Conservation (phyloP, 1,140 invertebrate species). For the Lutraria rhynchaena region DNA sequence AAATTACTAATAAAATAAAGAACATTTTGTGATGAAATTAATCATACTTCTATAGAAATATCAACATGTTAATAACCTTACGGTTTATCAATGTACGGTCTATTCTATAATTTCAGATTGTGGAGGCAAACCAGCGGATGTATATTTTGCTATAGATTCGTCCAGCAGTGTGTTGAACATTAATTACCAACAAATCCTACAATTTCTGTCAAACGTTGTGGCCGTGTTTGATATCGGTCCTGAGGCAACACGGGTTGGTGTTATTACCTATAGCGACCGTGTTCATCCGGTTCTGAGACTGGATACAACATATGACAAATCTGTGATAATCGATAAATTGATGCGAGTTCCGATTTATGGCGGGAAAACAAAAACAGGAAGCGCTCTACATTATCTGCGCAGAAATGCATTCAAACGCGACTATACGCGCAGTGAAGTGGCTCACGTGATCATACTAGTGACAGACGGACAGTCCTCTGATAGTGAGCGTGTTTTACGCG, state of each 20-base stretch:
- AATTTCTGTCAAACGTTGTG: constrained; percentile 72
- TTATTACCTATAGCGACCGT: constrained; percentile 72
- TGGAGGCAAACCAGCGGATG: constrained; percentile 75
- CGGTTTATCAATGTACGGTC: background rate
- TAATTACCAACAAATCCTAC: constrained; percentile 72
- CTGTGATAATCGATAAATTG: constrained; percentile 62
- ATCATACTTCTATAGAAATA: background rate
- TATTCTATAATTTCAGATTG: constrained; percentile 68
- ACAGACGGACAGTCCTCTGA: constrained; percentile 76
- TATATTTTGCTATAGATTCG: constrained; percentile 78
- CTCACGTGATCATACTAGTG: constrained; percentile 70
- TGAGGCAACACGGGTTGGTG: constrained; percentile 70
- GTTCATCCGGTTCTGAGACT: constrained; percentile 67
- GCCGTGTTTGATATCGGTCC: constrained; percentile 66
- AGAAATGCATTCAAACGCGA: constrained; percentile 58
- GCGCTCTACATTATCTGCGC: constrained; percentile 70
- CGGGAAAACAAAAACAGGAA: constrained; percentile 75
- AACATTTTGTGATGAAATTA: background rate
- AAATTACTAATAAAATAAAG: no score
- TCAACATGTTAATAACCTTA: background rate
- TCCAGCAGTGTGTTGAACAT: constrained; percentile 77
- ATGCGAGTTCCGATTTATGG: constrained; percentile 67
- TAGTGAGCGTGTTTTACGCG: constrained; percentile 62
- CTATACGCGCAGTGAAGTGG: constrained; percentile 62
- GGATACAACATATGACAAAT: constrained; percentile 63